Evolutionary conservation across 2,113 vertebrate genomes (phyloP), one percentile per base, ranked within the genome.

Genomic region (Otocyon megalotis): DNA sequence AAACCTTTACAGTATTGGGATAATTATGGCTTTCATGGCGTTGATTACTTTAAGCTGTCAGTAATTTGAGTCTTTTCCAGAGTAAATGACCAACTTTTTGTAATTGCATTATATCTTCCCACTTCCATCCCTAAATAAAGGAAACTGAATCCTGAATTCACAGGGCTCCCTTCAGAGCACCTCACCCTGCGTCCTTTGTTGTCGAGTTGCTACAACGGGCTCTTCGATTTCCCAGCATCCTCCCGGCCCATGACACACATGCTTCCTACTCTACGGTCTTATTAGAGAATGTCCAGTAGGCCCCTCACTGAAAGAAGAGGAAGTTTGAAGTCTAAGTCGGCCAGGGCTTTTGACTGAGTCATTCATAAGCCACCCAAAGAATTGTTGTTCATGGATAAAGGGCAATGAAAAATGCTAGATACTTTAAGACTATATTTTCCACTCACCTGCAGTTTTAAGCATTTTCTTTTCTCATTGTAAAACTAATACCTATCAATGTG

Each of bases 41-140:
- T 69, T 90, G 90, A 97, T 95, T 84, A 87, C 69, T 95, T 96
- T 94, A 97, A 98, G 94, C 93, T 96, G 96, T 79, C 96, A 97
- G 90, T 92, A 95, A 96, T 93, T 83, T 84, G 93, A 97, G 69
- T 89, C 80, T 58, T 93, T 85, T 96, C 58, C 54, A 88, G 96
- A 90, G 69, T 50, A 24, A 69, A 83, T 81, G 85, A 94, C 69
- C 96, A 97, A 74, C 43, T n/a, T 54, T 95, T 53, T 92, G 56
- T 80, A 92, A 77, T 88, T 81, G 53, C 26, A 43, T 80, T 91
- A 71, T 90, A 7, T 95, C 89, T 71, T 90, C 53, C 91, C n/a
- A 62, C 87, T 96, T 96, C 87, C 63, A 90, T 26, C 28, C n/a
- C 54, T 77, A 24, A 87, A 81, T 20, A 67, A 72, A 94, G n/a